Evolutionary conservation across 2,888 invertebrate genomes (phyloP).

Genomic region (Rhagophthalmus giganteus): DNA sequence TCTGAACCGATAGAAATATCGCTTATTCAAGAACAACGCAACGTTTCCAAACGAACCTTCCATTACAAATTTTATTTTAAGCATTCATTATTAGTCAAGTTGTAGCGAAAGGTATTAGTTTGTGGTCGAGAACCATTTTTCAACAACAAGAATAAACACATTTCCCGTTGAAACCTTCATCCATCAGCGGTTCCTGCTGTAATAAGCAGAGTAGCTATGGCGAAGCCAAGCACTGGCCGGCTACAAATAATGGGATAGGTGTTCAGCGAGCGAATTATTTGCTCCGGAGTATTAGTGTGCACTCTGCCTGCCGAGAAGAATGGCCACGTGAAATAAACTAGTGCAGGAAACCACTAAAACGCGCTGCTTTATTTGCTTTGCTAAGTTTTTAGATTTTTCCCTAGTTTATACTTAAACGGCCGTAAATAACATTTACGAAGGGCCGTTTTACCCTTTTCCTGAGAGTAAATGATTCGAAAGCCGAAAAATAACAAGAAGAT

Average conservation of each 20-base stretch:
- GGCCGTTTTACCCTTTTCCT: no score
- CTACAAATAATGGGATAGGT: conserved; percentile 41
- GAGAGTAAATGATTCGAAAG: no score
- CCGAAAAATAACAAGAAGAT: no score
- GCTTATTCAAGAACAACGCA: no score
- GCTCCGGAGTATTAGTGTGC: conserved; percentile 38
- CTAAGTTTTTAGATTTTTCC: conserved; percentile 16
- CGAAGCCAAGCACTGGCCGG: conserved; percentile 30
- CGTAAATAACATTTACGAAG: background rate
- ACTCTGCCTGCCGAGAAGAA: conserved; percentile 36
- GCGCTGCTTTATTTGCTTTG: conserved; percentile 17
- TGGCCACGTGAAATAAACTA: conserved; percentile 33
- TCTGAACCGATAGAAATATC: no score
- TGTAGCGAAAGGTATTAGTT: conserved; percentile 30
- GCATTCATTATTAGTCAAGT: conserved; percentile 16
- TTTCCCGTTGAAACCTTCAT: conserved; percentile 49
- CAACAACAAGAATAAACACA: conserved; percentile 51
- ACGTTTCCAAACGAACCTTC: no score
- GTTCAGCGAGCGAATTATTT: conserved; percentile 40
- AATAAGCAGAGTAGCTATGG: conserved; percentile 39
- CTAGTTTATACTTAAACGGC: background rate
- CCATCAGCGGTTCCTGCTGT: conserved; percentile 49
- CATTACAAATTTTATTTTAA: background rate
- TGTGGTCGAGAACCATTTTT: conserved; percentile 44
- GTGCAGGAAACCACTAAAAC: conserved; percentile 20